Evolutionary conservation across 2,888 invertebrate species (phyloP).

Genomic region (Clitarchus hookeri): DNA sequence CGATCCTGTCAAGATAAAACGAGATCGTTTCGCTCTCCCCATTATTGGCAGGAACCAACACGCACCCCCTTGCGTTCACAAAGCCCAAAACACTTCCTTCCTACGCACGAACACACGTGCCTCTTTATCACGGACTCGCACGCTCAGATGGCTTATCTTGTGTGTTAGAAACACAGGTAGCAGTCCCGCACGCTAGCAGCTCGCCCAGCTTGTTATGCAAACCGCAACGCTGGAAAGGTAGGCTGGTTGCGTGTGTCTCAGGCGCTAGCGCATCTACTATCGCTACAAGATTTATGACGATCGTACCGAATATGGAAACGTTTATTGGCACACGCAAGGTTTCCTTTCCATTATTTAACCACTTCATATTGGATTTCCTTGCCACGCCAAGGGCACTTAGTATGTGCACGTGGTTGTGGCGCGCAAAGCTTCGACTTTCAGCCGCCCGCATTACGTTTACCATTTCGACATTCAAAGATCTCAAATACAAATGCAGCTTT

Average conservation of each 20-base stretch:
- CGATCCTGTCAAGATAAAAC: background rate
- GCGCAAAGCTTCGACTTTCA: too few species aligned
- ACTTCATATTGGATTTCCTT: background rate
- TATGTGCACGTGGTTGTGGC: too few species aligned
- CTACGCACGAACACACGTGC: background rate
- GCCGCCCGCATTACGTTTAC: too few species aligned
- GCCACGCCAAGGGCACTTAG: too few species aligned
- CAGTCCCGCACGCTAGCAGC: background rate
- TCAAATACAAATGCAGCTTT: too few species aligned
- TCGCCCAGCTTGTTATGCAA: background rate
- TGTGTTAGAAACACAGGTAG: background rate
- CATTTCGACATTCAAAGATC: too few species aligned
- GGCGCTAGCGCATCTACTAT: background rate
- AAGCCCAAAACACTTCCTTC: constrained; percentile 14
- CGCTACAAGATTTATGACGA: background rate
- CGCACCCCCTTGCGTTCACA: background rate
- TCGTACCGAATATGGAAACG: background rate
- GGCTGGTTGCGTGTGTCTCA: background rate
- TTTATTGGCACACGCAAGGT: background rate
- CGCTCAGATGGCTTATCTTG: background rate
- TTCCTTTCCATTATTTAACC: background rate
- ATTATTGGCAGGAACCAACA: constrained; percentile 1
- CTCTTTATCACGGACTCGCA: background rate
- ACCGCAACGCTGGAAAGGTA: background rate
- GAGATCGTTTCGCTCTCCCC: background rate